Evolutionary conservation across 2,888 invertebrate species (phyloP), one percentile per base, ranked within the genome.

Genomic region (Pristionchus arcanus): DNA sequence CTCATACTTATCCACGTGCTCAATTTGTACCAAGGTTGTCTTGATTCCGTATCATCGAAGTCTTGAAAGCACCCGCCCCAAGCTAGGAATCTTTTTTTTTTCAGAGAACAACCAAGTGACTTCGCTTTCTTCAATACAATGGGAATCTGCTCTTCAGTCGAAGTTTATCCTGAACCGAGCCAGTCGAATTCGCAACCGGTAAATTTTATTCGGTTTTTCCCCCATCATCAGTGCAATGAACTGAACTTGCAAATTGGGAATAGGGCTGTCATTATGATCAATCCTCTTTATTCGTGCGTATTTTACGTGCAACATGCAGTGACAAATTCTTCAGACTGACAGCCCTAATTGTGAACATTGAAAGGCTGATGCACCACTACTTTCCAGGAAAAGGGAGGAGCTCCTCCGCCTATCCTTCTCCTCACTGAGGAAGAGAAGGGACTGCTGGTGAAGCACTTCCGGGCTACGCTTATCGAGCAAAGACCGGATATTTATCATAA

Each of bases 401-500:
- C 59, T 31, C 84, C 87, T n/a, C 87, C 42, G 25, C 87, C 87
- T 2, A 25, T 63, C 1, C 34, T 88, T 0, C 74, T 53, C n/a
- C 31, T 88, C 19, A 74, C 87, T n/a, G 74, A 88, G 15, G 55
- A 55, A 9, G 87, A 88, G 55, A 88, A 88, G 55, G 31, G 28
- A 55, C 19, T 88, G 74, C 49, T 88, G 31, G 34, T 25, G n/a
- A 53, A 55, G 13, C 91, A 91, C 74, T 91, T 81, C 63, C 53
- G 90, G 49, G 59, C 16, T 2, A 91, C 91, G 34, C 87, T 91
- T 68, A 21, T 90, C 13, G 88, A 55, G 0, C 90, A 91, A 81
- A 89, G 89, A 42, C 90, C 91, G 13, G 91, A 91, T 31, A 84
- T 90, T 21, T 91, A 88, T 31, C 91, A 91, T 34, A 91, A 90